Conservation (phyloP, 2,797 vertebrate genomes). For the Sphenodon punctatus region DNA sequence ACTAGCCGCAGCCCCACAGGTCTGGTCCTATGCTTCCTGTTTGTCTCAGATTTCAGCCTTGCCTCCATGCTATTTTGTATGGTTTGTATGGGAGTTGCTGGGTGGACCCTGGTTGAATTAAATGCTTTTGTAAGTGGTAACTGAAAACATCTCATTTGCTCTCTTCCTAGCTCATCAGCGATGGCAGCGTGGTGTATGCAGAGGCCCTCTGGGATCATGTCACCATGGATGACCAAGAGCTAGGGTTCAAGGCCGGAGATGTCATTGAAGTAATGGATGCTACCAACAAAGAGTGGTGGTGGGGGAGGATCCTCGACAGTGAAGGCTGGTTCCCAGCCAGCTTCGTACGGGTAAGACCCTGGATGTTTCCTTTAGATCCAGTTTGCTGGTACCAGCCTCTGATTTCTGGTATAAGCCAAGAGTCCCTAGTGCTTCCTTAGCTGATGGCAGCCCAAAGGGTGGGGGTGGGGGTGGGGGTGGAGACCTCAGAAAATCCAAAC, state of each 20-base stretch:
- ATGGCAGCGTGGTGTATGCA: slow-evolving; percentile 94
- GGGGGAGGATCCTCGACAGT: slow-evolving; percentile 90
- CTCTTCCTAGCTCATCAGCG: slow-evolving; percentile 89
- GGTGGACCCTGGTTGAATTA: accelerated
- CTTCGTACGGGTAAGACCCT: slow-evolving; percentile 89
- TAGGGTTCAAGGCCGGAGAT: slow-evolving; percentile 94
- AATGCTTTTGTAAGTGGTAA: accelerated
- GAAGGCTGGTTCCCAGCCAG: slow-evolving; percentile 97
- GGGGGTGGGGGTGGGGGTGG: no score
- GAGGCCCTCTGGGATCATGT: slow-evolving; percentile 98
- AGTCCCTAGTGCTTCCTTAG: neutral
- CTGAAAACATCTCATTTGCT: neutral
- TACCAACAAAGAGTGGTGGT: slow-evolving; percentile 98
- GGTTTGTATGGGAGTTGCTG: neutral
- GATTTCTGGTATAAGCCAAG: neutral
- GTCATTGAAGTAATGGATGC: slow-evolving; percentile 97
- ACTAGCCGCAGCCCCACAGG: no score
- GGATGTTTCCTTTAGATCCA: neutral
- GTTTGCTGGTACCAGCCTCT: neutral
- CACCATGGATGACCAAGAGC: slow-evolving; percentile 97
- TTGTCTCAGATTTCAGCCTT: neutral
- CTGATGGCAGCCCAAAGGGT: no score
- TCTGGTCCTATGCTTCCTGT: neutral
- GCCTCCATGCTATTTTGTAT: neutral
- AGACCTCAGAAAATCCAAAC: no score